A percentile compares a stretch with the other conserved stretches of the same genome.
These are phyloP conservation scores for Lamellibrachia luymesi DNA, from an alignment of 1,140 invertebrate genomes.

Conservation along the genomic window DNA sequence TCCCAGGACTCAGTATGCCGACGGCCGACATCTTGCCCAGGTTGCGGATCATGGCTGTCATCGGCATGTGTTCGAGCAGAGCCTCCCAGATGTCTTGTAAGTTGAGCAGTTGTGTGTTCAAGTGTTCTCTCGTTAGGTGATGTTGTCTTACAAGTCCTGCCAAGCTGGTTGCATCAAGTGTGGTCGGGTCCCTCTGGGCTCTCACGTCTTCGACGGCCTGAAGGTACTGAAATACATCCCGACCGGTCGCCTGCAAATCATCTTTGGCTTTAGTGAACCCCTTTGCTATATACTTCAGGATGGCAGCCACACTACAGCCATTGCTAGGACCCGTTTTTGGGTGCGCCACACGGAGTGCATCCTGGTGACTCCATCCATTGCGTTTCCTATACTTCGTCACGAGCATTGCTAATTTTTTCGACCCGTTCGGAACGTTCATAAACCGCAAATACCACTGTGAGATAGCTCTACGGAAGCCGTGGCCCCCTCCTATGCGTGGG, in stretches of 20 bases:
- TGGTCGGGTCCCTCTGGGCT: slow-evolving; percentile 55
- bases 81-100: slow-evolving; percentile 67
- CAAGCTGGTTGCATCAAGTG: slow-evolving; percentile 53
- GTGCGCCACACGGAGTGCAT: slow-evolving; percentile 67
- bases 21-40: slow-evolving; percentile 68
- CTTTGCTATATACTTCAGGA: slow-evolving; percentile 40
- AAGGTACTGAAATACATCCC: slow-evolving; percentile 13
- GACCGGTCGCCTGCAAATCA: slow-evolving; percentile 46
- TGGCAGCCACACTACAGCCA: slow-evolving; percentile 20
- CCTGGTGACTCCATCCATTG: slow-evolving; percentile 68
- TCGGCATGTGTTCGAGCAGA: slow-evolving; percentile 63
- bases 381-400: slow-evolving; percentile 64
- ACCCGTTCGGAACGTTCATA: slow-evolving; percentile 59
- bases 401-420: slow-evolving; percentile 63
- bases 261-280: slow-evolving; percentile 59
- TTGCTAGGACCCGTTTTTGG: slow-evolving; percentile 43
- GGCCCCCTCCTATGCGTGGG: slow-evolving; percentile 35
- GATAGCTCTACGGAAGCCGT: slow-evolving; percentile 63
- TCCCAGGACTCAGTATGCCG: slow-evolving; percentile 58
- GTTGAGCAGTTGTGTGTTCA: slow-evolving; percentile 67
- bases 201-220: background rate
- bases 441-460: slow-evolving; percentile 63
- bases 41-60: slow-evolving; percentile 63
- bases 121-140: slow-evolving; percentile 65
- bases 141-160: slow-evolving; percentile 59